phyloP scores from a whole-genome alignment of 2,113 vertebrate genomes.

The Solea senegalensis region DNA sequence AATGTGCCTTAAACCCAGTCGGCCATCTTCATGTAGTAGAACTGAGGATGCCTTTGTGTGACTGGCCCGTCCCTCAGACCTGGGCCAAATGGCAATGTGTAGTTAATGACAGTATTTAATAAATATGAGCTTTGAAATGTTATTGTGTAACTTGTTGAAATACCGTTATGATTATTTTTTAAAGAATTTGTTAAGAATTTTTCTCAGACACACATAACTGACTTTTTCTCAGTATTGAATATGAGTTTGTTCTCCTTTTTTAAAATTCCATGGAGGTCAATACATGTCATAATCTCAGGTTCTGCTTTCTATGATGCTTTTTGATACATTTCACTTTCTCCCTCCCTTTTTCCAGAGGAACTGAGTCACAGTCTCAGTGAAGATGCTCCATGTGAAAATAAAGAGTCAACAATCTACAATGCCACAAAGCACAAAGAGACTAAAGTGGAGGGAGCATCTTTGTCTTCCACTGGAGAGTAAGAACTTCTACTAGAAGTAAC shows the following conservation, averaged over 20 bases:
- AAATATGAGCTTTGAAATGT: neutral
- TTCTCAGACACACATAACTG: neutral
- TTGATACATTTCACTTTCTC: neutral
- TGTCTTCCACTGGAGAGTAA: conserved; percentile 72
- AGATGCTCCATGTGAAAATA: conserved; percentile 14
- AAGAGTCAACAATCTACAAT: conserved; percentile 17
- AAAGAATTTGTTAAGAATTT: neutral
- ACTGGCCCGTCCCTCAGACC: neutral
- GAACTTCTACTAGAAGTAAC: conserved; percentile 28
- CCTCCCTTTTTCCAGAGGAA: conserved; percentile 41
- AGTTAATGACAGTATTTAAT: conserved; percentile 2
- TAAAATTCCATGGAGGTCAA: conserved; percentile 2
- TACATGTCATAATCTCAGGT: conserved; percentile 17
- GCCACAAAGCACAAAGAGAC: conserved; percentile 39
- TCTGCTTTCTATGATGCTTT: conserved; percentile 1
- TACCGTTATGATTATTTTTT: neutral
- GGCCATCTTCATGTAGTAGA: conserved; percentile 27
- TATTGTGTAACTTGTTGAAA: too few relatives aligned
- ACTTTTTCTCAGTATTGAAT: conserved; percentile 1
- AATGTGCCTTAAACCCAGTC: conserved; percentile 16
- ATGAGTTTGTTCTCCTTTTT: conserved; percentile 25
- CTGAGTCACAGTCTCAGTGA: conserved; percentile 37
- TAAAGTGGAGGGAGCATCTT: conserved; percentile 43
- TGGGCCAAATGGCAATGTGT: conserved; percentile 39
- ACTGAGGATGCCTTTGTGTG: conserved; percentile 44